phyloP scores from a whole-genome alignment of 1,140 invertebrate species.

The Akabosia matsudoensis region DNA sequence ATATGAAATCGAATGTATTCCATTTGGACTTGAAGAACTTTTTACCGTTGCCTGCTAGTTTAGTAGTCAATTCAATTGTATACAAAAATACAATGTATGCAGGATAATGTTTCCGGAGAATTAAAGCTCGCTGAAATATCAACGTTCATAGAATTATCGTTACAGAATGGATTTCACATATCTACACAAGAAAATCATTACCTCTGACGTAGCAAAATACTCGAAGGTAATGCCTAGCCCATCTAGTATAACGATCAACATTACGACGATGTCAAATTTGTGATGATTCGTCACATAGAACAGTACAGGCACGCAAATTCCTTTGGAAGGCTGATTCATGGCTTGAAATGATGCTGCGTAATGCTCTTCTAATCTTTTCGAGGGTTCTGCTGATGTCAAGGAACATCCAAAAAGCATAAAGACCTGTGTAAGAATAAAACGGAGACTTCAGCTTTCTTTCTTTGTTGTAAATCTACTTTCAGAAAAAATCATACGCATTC shows the following conservation, averaged over 20 bases:
- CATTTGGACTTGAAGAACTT: not conserved
- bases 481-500: too few species aligned
- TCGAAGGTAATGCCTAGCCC: not conserved
- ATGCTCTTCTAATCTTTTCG: too few species aligned
- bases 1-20: not conserved
- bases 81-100: slow-evolving; percentile 4
- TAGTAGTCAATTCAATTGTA: not conserved
- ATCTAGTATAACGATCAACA: not conserved
- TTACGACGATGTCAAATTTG: not conserved
- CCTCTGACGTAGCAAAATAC: not conserved
- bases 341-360: too few species aligned
- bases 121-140: not conserved
- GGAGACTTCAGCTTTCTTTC: too few species aligned
- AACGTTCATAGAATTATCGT: not conserved
- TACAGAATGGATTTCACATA: too few species aligned
- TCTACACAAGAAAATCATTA: not conserved
- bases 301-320: not conserved
- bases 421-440: too few species aligned
- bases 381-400: too few species aligned
- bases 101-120: slow-evolving; percentile 13
- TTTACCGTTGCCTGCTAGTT: not conserved
- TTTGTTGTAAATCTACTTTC: too few species aligned
- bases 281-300: slow-evolving; percentile 1
- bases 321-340: not conserved
- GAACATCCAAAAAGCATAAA: too few species aligned